Base-by-base conservation (phyloP, 2,797 vertebrate genomes). In the Phoebastria nigripes region DNA sequence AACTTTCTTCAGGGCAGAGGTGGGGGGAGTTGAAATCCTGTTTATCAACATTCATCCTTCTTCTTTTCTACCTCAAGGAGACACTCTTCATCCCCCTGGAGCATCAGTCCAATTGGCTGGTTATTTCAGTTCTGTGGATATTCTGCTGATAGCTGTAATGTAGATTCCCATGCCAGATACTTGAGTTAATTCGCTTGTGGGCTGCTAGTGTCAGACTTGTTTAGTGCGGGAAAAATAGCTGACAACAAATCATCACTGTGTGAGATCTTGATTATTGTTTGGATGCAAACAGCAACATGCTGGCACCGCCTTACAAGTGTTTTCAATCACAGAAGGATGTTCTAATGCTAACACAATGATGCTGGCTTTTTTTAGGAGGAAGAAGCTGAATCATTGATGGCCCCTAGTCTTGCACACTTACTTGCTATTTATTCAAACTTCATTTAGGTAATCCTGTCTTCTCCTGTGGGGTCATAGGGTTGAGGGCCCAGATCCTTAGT, bases 251-350 rank as follows among this genome's bases (percentile, higher is more conserved):
- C 94, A 95, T 97, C 82, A 55, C 93, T 91, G 84, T 96, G 76
- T 83, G 92, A 97, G 94, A 97, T 94, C 93, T 92, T 93, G 94
- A 94, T 98, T 96, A 93, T 94, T 97, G 85, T 96, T 97, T 97
- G 94, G 87, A 93, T 86, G 87, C 81, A 96, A 97, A 96, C 58
- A 91, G 93, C 79, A 96, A 90, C 87, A 86, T 63, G 77, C 79
- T 96, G 89, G 83, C 91, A 95, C 79, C 0, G 2, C 82, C 77
- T 94, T 63, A 49, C 74, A 47, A 95, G 62, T 96, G 94, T 94
- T 97, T 97, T 84, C 89, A 95, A 85, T 95, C 91, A 84, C 69
- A 33, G 69, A 73, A 82, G 44, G 91, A 85, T 91, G 70, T 88
- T 93, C 84, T 31, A 83, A 89, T 37, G 24, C 58, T 94, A 92